A percentile compares a stretch with the other conserved stretches of the same genome.
Evolutionary conservation across 2,888 invertebrate species (phyloP).

Genomic region (Ichneumoninae sp.): DNA sequence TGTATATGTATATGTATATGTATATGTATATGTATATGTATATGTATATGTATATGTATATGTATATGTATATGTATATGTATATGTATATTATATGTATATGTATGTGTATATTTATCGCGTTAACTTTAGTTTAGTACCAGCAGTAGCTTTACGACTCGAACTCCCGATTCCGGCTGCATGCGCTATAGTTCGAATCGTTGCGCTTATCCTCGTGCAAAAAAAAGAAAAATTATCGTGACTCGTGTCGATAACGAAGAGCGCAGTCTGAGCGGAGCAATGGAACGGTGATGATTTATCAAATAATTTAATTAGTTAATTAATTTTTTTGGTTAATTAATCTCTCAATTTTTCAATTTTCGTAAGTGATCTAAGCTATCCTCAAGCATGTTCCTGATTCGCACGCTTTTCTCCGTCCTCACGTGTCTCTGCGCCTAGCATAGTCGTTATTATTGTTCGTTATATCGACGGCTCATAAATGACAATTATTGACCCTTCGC

Average conservation of each 20-base stretch:
- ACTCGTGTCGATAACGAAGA: constrained; percentile 26
- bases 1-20: background rate
- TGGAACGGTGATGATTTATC: constrained; percentile 36
- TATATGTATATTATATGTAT: too few relatives aligned
- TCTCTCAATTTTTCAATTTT: background rate
- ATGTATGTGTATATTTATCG: background rate
- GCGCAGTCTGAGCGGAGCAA: constrained; percentile 47
- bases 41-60: too few relatives aligned
- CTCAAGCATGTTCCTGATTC: constrained; percentile 46
- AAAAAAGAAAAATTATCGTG: constrained; percentile 10
- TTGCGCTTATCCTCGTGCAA: constrained; percentile 23
- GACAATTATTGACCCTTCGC: background rate
- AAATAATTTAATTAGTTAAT: constrained; percentile 3
- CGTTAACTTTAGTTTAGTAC: constrained; percentile 27
- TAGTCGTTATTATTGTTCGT: constrained; percentile 18
- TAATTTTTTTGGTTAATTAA: background rate
- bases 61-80: too few relatives aligned
- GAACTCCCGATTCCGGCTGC: constrained; percentile 43
- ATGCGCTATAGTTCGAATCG: constrained; percentile 37
- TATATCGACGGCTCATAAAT: background rate
- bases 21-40: too few relatives aligned
- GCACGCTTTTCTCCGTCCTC: constrained; percentile 48
- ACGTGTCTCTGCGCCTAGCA: constrained; percentile 34
- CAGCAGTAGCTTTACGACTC: constrained; percentile 46
- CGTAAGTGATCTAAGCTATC: background rate